These are phyloP conservation scores for Macrotrachela quadricornifera DNA, from an alignment of 1,140 invertebrate genomes.

Conservation along the genomic window DNA sequence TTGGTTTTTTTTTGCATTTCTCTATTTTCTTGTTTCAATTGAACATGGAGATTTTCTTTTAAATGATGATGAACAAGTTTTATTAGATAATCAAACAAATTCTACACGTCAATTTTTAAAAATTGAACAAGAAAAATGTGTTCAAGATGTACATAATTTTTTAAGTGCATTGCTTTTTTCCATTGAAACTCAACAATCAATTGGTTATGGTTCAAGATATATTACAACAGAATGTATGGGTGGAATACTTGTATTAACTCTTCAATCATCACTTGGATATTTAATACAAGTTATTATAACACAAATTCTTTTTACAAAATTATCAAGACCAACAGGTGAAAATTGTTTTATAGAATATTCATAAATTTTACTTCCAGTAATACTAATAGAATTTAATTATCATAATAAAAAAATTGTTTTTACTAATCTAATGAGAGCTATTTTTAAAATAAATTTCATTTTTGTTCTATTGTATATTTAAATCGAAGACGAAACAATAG, in stretches of 20 bases:
- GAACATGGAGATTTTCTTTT: no score
- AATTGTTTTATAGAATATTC: no score
- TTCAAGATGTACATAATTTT: conserved; percentile 2
- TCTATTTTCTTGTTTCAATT: background rate
- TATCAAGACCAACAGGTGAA: background rate
- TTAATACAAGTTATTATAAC: background rate
- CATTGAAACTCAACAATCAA: conserved; percentile 8
- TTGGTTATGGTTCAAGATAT: conserved; percentile 8
- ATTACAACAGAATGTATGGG: conserved; percentile 5
- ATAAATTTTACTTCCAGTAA: no score
- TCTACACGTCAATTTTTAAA: no score
- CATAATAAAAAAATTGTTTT: no score
- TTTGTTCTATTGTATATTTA: no score
- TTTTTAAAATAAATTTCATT: no score
- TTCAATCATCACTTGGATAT: conserved; percentile 4
- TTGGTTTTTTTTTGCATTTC: conserved; percentile 7
- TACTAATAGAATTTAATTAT: no score
- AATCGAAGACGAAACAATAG: no score
- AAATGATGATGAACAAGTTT: no score
- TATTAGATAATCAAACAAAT: no score
- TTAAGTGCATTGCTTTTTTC: conserved; percentile 2
- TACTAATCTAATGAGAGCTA: no score
- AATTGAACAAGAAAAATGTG: background rate
- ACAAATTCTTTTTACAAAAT: conserved; percentile 5
- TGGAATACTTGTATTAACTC: background rate